Evolutionary conservation across 2,797 vertebrate genomes (phyloP).

Genomic region (Pantherophis vulpinus): DNA sequence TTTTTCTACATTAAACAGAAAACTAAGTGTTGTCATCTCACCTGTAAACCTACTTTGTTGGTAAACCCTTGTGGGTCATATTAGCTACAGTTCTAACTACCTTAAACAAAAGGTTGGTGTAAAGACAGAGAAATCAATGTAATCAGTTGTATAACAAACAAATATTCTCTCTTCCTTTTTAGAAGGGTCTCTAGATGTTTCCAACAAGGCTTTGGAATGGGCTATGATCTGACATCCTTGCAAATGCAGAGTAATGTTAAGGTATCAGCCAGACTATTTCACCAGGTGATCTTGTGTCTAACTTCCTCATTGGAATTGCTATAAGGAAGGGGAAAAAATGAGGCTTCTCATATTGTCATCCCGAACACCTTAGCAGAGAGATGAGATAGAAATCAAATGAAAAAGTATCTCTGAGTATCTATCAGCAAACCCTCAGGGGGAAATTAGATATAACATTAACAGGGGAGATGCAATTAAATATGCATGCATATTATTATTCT

Average conservation of each 20-base stretch:
- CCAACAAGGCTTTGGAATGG: not conserved
- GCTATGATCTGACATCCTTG: not conserved
- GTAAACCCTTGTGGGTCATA: not conserved
- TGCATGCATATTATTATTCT: not conserved
- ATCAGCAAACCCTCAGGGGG: not conserved
- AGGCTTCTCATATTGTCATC: not conserved
- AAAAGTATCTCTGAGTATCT: not conserved
- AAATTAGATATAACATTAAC: not conserved
- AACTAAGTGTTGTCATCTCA: not conserved
- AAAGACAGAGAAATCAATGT: not conserved
- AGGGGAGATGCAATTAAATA: not conserved
- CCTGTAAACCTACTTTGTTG: not conserved
- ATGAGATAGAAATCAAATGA: not conserved
- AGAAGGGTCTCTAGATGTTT: not conserved
- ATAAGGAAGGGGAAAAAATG: not conserved
- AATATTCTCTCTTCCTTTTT: not conserved
- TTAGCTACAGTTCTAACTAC: not conserved
- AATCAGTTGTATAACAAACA: not conserved
- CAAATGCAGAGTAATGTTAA: not conserved
- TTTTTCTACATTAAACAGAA: not conserved
- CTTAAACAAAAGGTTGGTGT: not conserved
- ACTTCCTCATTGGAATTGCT: not conserved
- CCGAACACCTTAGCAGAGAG: not conserved
- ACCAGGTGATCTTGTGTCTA: not conserved
- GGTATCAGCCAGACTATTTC: not conserved